These are phyloP conservation scores for Reticulitermes speratus DNA, from an alignment of 1,140 invertebrate species.

Conservation along the genomic window DNA sequence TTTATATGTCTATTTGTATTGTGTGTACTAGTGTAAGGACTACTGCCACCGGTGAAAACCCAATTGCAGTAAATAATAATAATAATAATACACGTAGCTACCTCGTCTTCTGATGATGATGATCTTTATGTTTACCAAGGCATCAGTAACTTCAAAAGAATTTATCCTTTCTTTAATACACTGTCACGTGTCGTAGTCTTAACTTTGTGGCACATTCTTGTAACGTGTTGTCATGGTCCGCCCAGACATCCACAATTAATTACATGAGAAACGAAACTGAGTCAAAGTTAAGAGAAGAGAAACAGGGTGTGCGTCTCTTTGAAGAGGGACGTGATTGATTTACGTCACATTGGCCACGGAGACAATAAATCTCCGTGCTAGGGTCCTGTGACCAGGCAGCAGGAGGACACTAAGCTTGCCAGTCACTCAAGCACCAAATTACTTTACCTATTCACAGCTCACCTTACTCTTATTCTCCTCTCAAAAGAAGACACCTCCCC, in stretches of 20 bases:
- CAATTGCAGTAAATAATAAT: no score
- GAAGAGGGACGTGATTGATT: conserved; percentile 28
- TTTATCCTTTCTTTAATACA: no score
- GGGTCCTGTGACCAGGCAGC: background rate
- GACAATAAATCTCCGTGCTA: conserved; percentile 31
- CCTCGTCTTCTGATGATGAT: no score
- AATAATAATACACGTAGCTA: no score
- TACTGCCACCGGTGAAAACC: no score
- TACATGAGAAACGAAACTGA: conserved; percentile 26
- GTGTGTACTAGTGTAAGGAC: no score
- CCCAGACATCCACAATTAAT: conserved; percentile 23
- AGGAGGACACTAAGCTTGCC: background rate
- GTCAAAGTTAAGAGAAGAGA: conserved; percentile 15
- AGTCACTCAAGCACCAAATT: background rate
- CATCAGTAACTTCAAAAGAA: no score
- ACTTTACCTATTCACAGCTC: conserved; percentile 9
- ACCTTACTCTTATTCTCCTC: background rate
- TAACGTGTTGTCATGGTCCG: background rate
- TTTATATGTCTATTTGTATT: no score
- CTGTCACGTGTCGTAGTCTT: no score
- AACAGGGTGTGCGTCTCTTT: background rate
- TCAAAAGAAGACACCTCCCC: background rate
- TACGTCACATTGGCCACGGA: conserved; percentile 29
- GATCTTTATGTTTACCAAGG: no score
- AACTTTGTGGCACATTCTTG: no score